Evolutionary conservation across 2,113 vertebrate species (phyloP), one percentile per base, ranked within the genome.

Genomic region (Anguilla rostrata): DNA sequence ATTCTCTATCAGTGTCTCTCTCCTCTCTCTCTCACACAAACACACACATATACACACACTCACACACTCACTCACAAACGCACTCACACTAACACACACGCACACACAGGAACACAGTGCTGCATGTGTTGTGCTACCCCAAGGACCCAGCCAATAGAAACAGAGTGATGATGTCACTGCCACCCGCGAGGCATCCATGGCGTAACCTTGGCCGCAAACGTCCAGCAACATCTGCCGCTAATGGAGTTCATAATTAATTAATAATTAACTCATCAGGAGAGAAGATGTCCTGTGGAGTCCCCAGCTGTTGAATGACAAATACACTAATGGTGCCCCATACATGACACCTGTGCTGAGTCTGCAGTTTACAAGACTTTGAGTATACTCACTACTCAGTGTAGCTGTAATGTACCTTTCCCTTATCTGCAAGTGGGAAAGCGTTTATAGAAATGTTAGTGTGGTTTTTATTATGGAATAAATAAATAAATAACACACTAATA

Each of bases 151-250:
- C 60, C 26, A 34, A 49, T 39, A 7, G 43, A 26, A 41, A 5
- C 46, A 56, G 9, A 84, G 60, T 53, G 83, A 53, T 18, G 12
- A 86, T 84, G 81, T 79, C 20, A 75, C 63, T 41, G 66, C 7
- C 40, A 49, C 12, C 75, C 9, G 39, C 20, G 71, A 46, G 83
- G 84, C 29, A 85, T 81, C 88, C 87, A 83, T 43, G 84, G 86
- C 82, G 34, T 56, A 53, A 34, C 26, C 2, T 56, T 85, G 86
- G 75, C 53, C 22, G 86, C 39, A 40, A 34, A 15, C n/a, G 63
- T 5, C 91, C 90, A 49, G 89, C 89, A 90, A 90, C 91, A 91
- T 92, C 92, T 93, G 92, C 92, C 93, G 87, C 82, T 82, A 92
- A 91, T 91, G 11, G 71, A 5, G 71, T 75, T 71, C 1, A 75